Conservation (phyloP, 2,888 invertebrate genomes). For the Plebejus melissa region DNA sequence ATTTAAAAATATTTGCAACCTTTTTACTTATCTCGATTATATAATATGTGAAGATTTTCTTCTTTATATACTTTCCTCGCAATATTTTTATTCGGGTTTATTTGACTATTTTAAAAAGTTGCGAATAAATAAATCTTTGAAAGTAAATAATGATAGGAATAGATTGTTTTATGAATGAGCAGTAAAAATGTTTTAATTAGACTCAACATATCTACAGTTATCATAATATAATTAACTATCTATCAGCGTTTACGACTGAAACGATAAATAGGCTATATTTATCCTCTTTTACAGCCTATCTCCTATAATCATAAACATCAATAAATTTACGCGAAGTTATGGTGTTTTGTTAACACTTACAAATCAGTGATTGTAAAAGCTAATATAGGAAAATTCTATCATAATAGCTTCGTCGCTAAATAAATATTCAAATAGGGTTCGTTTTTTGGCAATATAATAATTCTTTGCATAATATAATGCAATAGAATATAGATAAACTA, state of each 20-base stretch:
- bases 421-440: neutral
- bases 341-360: neutral
- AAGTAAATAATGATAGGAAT: neutral
- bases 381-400: neutral
- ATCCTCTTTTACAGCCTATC: conserved; percentile 2
- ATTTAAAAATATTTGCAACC: too few relatives aligned
- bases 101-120: too few relatives aligned
- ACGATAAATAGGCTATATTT: conserved; percentile 21
- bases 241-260: neutral
- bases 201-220: neutral
- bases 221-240: conserved; percentile 1
- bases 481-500: too few relatives aligned
- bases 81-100: too few relatives aligned
- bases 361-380: neutral
- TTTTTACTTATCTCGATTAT: too few relatives aligned
- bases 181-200: neutral
- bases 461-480: neutral
- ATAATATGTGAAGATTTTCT: too few relatives aligned
- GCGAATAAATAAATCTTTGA: neutral
- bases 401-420: neutral
- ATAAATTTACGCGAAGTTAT: neutral
- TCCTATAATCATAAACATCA: conserved; percentile 16
- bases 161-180: neutral
- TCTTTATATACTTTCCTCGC: too few relatives aligned
- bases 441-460: neutral